phyloP scores from a whole-genome alignment of 2,888 invertebrate species.

The Cantharis flavilabris region DNA sequence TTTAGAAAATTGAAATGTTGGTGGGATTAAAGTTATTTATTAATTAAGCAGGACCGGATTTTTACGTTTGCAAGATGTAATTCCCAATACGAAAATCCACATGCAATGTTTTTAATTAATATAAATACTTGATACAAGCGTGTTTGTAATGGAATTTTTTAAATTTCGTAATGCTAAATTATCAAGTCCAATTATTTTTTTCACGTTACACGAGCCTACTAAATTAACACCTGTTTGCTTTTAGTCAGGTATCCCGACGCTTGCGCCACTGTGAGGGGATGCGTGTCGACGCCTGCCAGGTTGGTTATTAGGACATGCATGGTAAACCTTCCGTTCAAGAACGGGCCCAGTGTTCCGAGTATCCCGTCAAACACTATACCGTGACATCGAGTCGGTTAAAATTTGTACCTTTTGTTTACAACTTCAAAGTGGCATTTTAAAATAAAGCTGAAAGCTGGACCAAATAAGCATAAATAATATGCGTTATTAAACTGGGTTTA shows the following conservation, averaged over 20 bases:
- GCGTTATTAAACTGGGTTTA: not conserved
- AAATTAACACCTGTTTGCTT: constrained; percentile 26
- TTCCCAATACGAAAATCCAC: too few relatives aligned
- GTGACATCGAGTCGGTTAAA: constrained; percentile 16
- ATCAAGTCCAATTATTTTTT: not conserved
- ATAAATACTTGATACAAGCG: too few relatives aligned
- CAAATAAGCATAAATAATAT: not conserved
- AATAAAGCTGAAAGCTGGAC: not conserved
- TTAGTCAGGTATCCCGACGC: constrained; percentile 18
- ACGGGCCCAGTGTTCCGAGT: constrained; percentile 23
- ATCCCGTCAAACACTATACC: constrained; percentile 19
- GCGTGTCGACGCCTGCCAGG: constrained; percentile 24
- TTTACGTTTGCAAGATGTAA: too few relatives aligned
- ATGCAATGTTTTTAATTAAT: too few relatives aligned
- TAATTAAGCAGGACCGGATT: too few relatives aligned
- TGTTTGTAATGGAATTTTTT: too few relatives aligned
- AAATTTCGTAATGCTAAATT: not conserved
- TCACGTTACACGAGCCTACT: not conserved
- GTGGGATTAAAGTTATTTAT: too few relatives aligned
- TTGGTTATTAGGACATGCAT: constrained; percentile 20
- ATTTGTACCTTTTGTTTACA: constrained; percentile 20
- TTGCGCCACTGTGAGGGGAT: constrained; percentile 8
- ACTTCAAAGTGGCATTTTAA: not conserved
- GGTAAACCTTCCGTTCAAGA: constrained; percentile 15
- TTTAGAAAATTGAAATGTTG: too few relatives aligned